phyloP scores from a whole-genome alignment of 2,113 vertebrate species.

The Oxyruncus cristatus region DNA sequence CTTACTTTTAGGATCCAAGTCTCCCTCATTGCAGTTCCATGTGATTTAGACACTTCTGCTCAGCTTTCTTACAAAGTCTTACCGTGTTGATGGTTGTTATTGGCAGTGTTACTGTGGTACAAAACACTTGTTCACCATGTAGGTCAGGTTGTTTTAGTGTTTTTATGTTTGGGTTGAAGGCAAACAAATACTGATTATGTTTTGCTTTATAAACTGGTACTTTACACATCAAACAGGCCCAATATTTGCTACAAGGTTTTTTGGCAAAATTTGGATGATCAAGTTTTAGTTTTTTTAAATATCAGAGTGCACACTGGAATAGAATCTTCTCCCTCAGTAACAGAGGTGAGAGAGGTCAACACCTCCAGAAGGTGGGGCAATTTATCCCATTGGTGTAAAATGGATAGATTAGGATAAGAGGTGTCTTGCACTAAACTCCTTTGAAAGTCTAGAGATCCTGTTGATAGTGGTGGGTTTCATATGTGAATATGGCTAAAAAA shows the following conservation, averaged over 20 bases:
- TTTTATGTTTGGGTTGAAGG: background rate
- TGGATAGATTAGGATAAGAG: background rate
- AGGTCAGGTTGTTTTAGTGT: background rate
- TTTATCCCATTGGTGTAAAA: background rate
- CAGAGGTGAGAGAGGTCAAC: background rate
- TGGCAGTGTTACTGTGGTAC: background rate
- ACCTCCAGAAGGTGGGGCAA: background rate
- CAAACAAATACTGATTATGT: background rate
- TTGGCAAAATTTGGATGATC: background rate
- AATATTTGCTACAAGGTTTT: background rate
- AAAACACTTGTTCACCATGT: accelerated
- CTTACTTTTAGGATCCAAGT: background rate
- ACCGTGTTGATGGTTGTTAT: background rate
- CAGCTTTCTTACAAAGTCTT: background rate
- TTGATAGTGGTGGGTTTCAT: background rate
- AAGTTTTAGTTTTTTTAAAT: background rate
- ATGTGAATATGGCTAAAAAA: background rate
- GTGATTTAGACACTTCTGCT: background rate
- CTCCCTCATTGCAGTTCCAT: background rate
- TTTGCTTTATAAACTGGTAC: background rate
- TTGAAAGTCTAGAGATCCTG: background rate
- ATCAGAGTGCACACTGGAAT: background rate
- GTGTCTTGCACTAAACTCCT: background rate
- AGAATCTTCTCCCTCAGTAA: background rate
- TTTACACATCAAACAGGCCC: background rate